Evolutionary conservation across 2,797 vertebrate genomes (phyloP), one percentile per base, ranked within the genome.

Genomic region (Alcedo quadribrachys): DNA sequence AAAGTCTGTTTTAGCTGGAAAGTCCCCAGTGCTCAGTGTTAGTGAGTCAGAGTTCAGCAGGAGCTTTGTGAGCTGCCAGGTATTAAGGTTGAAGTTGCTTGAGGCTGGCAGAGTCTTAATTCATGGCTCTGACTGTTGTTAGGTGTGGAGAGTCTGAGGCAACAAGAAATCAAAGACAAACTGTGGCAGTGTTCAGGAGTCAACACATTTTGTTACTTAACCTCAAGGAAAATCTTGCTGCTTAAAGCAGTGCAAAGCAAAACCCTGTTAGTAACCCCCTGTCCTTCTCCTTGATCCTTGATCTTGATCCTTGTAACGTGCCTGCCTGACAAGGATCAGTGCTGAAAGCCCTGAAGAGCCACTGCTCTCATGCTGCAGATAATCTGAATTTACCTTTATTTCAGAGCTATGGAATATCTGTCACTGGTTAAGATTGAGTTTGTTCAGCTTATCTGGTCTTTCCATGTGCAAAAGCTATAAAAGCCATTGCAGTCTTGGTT

Each of bases 381-480:
- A 69, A 89, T 66, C 30, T 42, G 37, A 35, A 12, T 80, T 80
- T 80, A 20, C 9, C 9, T 46, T 48, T 12, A 15, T 67, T 22
- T 55, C n/a, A 0, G 62, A 19, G 33, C 11, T 33, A 3, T 25
- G 35, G 28, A 35, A 4, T 65, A 18, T 53, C 2, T 69, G 84
- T 30, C 2, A 1, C 30, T 35, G 33, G 15, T 79, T 79, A 63
- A 61, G 54, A 11, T 1, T 42, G 19, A 32, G 8, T 57, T 70
- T 42, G 17, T 60, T 69, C 75, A 46, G n/a, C 3, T 3, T 28
- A n/a, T 22, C 33, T 87, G 22, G 17, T 76, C 11, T 74, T 75
- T 66, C 15, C 75, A 0, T 1, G 0, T 85, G 18, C 30, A 58
- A 27, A 32, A 51, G 6, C 8, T 66, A 7, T 53, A 21, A n/a